phyloP scores from a whole-genome alignment of 1,140 invertebrate genomes.

The Onthophagus taurus region DNA sequence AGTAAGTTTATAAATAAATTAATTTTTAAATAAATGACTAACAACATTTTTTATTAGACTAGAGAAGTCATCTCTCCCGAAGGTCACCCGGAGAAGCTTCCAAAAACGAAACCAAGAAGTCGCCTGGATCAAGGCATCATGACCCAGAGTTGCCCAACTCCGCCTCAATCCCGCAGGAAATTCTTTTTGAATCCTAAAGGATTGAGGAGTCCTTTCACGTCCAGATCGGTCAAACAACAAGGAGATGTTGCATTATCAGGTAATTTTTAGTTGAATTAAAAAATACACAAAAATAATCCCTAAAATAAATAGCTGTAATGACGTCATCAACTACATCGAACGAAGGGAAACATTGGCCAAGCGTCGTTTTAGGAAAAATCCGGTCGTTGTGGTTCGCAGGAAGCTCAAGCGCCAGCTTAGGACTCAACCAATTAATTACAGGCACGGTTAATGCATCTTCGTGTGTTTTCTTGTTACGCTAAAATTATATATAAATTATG shows the following conservation, averaged over 20 bases:
- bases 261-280: constrained; percentile 34
- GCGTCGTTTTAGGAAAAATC: constrained; percentile 73
- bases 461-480: not conserved
- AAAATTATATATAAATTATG: not conserved
- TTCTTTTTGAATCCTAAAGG: constrained; percentile 72
- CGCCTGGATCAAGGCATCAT: constrained; percentile 41
- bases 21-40: no score
- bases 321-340: constrained; percentile 45
- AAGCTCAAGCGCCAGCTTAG: constrained; percentile 54
- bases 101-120: constrained; percentile 41
- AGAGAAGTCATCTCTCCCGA: no score
- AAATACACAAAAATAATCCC: constrained; percentile 6
- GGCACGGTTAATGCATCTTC: constrained; percentile 37
- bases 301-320: constrained; percentile 29
- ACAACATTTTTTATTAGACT: no score
- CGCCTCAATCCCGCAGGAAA: constrained; percentile 65
- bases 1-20: no score
- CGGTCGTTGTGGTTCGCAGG: constrained; percentile 73
- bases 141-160: constrained; percentile 62
- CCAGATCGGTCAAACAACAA: constrained; percentile 38
- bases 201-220: constrained; percentile 58
- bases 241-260: constrained; percentile 52
- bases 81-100: constrained; percentile 39
- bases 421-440: constrained; percentile 66
- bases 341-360: constrained; percentile 55